Conservation (phyloP, 2,113 vertebrate genomes). For the Gymnocephalus cernua region DNA sequence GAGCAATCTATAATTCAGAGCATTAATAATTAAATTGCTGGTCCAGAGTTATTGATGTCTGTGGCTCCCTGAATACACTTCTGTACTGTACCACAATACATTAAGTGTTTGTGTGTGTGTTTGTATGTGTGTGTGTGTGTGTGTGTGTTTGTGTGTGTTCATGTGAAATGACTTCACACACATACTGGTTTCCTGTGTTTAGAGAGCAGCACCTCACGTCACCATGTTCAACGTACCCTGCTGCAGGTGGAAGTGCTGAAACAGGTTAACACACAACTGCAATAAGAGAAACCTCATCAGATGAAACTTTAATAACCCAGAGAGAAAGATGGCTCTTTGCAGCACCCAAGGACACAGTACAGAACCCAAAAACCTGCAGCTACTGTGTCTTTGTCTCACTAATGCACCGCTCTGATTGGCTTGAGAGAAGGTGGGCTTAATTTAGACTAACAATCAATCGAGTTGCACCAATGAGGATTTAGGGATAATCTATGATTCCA, state of each 20-base stretch:
- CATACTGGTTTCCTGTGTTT: not conserved
- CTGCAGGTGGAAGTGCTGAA: conserved; percentile 1
- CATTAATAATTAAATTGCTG: conserved; percentile 48
- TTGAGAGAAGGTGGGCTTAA: not conserved
- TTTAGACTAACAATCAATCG: not conserved
- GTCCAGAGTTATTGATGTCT: conserved; percentile 43
- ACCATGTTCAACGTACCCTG: not conserved
- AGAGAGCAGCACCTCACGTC: not conserved
- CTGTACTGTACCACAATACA: not conserved
- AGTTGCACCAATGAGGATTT: not conserved
- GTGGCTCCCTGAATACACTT: not conserved
- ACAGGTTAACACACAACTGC: conserved; percentile 5
- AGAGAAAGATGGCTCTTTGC: not conserved
- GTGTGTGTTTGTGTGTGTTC: not conserved
- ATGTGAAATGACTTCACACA: not conserved
- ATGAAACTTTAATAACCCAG: conserved; percentile 17
- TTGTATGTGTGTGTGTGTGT: not conserved
- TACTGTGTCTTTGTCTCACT: not conserved
- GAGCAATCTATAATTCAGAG: conserved; percentile 30
- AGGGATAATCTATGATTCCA: not conserved
- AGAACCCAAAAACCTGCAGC: not conserved
- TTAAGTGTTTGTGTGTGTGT: not conserved
- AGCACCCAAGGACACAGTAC: not conserved
- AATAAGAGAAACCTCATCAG: not conserved
- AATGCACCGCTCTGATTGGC: not conserved